Percentiles rank a stretch among this genome's conserved stretches.
phyloP scores from a whole-genome alignment of 2,113 vertebrate species.

The Sapayoa aenigma region DNA sequence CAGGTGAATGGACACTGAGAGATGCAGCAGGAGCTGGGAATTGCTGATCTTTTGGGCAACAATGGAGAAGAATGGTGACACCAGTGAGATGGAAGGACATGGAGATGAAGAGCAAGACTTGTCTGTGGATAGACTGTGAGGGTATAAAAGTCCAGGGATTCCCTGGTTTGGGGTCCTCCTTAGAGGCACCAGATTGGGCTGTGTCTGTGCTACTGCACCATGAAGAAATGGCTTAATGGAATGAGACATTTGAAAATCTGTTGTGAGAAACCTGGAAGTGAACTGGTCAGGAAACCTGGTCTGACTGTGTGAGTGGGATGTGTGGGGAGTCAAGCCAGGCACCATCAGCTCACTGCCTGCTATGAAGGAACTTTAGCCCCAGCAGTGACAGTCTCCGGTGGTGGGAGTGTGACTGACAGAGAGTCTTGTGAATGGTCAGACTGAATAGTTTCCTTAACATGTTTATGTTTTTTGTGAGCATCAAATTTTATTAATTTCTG shows the following conservation, averaged over 20 bases:
- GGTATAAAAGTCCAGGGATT: background rate
- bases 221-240: background rate
- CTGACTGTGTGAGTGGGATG: background rate
- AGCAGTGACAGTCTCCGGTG: background rate
- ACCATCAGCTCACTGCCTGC: accelerated
- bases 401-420: background rate
- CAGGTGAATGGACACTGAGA: background rate
- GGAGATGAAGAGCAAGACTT: background rate
- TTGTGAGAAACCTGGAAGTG: accelerated
- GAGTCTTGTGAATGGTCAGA: background rate
- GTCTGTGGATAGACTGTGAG: accelerated
- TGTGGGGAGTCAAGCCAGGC: too few relatives aligned
- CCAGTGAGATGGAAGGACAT: accelerated
- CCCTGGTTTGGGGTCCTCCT: background rate
- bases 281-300: accelerated
- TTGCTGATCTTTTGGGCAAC: background rate
- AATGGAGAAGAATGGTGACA: background rate
- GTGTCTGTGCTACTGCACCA: background rate
- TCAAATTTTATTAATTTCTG: background rate
- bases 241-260: background rate
- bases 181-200: accelerated
- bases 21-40: background rate
- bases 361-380: background rate
- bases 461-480: background rate
- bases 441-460: background rate